A percentile compares a stretch with the other conserved stretches of the same genome.
Conservation (phyloP, 2,888 invertebrate genomes). For the Andrena chrysosceles region DNA sequence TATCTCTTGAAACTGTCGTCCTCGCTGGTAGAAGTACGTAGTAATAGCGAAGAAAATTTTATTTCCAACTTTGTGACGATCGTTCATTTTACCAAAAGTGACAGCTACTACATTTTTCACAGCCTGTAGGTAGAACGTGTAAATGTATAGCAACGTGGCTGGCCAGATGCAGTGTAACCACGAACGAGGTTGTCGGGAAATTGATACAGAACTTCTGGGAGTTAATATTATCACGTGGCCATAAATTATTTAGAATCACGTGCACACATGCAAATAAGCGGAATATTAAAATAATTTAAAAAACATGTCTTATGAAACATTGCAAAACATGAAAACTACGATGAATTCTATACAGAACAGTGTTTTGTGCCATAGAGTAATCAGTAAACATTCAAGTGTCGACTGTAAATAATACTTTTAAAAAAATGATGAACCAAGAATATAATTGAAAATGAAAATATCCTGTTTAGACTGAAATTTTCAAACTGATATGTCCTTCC, state of each 20-base stretch:
- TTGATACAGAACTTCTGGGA: constrained; percentile 52
- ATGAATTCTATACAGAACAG: neutral
- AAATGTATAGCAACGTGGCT: constrained; percentile 29
- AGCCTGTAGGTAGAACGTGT: neutral
- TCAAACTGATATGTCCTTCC: neutral
- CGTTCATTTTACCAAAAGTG: neutral
- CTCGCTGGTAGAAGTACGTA: no score
- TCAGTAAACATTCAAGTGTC: neutral
- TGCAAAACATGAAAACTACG: neutral
- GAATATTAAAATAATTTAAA: constrained; percentile 21
- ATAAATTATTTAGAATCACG: constrained; percentile 41
- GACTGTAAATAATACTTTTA: no score
- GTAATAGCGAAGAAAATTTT: no score
- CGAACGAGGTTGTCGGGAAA: constrained; percentile 43
- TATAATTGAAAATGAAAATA: no score
- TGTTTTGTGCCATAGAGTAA: neutral
- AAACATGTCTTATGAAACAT: neutral
- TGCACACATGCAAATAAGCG: constrained; percentile 4
- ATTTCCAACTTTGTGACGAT: no score
- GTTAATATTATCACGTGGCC: constrained; percentile 36
- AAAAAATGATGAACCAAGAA: no score
- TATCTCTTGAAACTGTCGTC: no score
- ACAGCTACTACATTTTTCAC: neutral
- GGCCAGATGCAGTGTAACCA: constrained; percentile 24
- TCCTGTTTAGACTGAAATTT: neutral